Evolutionary conservation across 2,888 invertebrate species (phyloP).

Genomic region (Norana najaformis): DNA sequence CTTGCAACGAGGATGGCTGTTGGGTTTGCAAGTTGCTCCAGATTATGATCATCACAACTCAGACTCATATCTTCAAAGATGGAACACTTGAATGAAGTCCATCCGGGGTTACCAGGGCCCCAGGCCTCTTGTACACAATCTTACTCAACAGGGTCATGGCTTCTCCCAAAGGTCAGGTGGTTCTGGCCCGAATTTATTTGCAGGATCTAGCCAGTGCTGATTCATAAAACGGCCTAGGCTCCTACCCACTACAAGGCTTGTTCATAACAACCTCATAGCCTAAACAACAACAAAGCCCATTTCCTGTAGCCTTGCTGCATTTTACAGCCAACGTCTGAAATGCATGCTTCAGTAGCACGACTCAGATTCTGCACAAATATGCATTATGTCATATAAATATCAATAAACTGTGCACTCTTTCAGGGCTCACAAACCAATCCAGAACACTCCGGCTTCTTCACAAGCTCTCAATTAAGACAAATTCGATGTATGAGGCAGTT

Average conservation of each 20-base stretch:
- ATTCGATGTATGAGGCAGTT: background rate
- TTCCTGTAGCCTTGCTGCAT: background rate
- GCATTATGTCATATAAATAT: background rate
- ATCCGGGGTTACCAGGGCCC: too few relatives aligned
- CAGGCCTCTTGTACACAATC: background rate
- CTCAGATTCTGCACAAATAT: background rate
- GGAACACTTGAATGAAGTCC: background rate
- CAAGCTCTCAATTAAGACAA: background rate
- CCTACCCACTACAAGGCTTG: background rate
- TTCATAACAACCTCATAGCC: background rate
- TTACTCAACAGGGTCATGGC: background rate
- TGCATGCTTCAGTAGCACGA: background rate
- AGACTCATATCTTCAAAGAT: background rate
- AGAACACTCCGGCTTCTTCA: background rate
- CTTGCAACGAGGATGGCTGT: background rate
- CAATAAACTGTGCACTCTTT: background rate
- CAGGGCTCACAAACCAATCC: background rate
- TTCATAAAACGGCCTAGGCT: background rate
- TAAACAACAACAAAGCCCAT: conserved; percentile 13
- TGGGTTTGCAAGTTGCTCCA: background rate
- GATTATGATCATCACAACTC: background rate
- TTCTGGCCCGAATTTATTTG: background rate
- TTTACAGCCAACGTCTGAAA: background rate
- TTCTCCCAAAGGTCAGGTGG: background rate
- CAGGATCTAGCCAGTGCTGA: background rate